Conservation (phyloP, 2,797 vertebrate species). For the Mus caroli region DNA sequence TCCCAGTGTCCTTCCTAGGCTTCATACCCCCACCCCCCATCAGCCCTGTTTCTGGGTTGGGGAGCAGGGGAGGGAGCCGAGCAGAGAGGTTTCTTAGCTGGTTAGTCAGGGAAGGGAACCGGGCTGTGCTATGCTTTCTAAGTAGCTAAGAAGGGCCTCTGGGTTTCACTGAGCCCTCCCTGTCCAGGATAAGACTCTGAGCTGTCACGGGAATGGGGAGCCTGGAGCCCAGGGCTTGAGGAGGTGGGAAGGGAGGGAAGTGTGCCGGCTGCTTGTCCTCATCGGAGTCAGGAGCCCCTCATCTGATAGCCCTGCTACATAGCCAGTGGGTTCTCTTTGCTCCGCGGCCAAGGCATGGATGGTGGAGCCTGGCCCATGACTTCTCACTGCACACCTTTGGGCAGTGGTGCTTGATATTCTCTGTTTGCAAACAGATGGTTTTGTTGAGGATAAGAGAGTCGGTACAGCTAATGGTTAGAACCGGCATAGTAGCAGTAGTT, state of each 20-base stretch:
- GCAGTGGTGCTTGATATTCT: neutral
- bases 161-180: neutral
- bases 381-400: neutral
- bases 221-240: neutral
- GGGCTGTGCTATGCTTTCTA: neutral
- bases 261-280: neutral
- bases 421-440: neutral
- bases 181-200: neutral
- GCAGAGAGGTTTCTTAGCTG: neutral
- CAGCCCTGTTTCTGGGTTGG: neutral
- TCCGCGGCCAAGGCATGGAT: neutral
- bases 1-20: constrained; percentile 54
- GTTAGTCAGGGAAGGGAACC: neutral
- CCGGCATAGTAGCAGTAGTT: neutral
- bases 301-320: neutral
- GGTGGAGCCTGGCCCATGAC: neutral
- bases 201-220: neutral
- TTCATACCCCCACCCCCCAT: neutral
- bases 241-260: neutral
- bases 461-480: neutral
- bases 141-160: neutral
- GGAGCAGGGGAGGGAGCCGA: neutral
- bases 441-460: neutral
- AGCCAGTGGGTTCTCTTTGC: neutral
- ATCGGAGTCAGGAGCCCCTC: neutral